Base-by-base conservation (phyloP, 2,797 vertebrate species). In the Danio jaintianensis region DNA sequence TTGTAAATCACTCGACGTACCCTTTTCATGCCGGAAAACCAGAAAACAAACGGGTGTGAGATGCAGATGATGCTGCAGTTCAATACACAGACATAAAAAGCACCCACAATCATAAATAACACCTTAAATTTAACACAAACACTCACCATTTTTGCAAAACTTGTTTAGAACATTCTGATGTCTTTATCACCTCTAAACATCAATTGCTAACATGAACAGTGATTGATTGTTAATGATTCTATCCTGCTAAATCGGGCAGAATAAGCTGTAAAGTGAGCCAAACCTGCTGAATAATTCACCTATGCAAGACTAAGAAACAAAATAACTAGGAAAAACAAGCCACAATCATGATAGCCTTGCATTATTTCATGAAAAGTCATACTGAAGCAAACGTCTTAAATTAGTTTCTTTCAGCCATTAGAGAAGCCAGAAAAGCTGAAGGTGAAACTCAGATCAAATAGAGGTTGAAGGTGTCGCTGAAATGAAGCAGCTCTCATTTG, bases 321-420 rank as follows among this genome's bases (percentile, higher is more conserved):
- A 0, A 29, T 10, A 48, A 50, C 2, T n/a, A 29, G 50, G 3
- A 9, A 13, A 68, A 72, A 56, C 68, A 84, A 71, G 53, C 52
- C 48, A 7, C 7, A 36, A 72, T 36, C 12, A 64, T 38, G 75
- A 9, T 38, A 58, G 74, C 73, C 73, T 69, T 81, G 78, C 81
- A 75, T 43, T 69, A 56, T 29, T 61, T 74, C 20, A 76, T 63
- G 22, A 15, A 61, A 81, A 61, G 29, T 53, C 62, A 20, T 68
- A 40, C 29, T 12, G 47, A 75, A 79, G 13, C 11, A 69, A 59
- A 81, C n/a, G 5, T n/a, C 42, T 72, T 63, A 64, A 76, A 29
- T 78, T 81, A 71, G 63, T 59, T 36, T 75, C 22, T 80, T 58
- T 50, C 71, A 56, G 29, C 40, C 40, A 42, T 70, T 29, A 70